Evolutionary conservation across 53 echinoderm and acorn worm genomes (phyloP).

Genomic region (Henricia sp.): DNA sequence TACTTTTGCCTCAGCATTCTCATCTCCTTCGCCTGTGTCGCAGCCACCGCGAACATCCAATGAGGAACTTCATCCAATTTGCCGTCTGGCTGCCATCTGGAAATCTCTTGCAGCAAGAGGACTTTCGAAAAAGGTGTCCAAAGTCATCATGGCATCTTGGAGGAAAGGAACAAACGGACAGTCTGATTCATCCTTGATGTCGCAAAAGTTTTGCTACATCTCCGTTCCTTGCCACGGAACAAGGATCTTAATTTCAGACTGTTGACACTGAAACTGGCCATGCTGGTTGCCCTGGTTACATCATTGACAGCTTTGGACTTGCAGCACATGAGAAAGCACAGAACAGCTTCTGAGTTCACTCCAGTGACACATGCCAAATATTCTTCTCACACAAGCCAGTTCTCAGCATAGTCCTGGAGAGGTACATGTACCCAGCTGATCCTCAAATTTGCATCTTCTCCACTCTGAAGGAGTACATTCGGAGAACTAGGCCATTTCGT

Average conservation of each 20-base stretch:
- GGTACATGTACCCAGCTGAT: too few species aligned
- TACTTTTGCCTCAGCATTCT: not conserved
- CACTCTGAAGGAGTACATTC: too few species aligned
- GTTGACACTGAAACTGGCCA: too few species aligned
- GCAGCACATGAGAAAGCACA: too few species aligned
- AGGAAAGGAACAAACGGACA: conserved; percentile 1
- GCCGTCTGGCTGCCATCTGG: conserved; percentile 24
- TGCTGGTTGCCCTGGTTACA: too few species aligned
- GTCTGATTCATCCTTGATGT: not conserved
- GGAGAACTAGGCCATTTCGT: too few species aligned
- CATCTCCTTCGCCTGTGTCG: conserved; percentile 9
- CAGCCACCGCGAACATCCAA: not conserved
- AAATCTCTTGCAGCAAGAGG: not conserved
- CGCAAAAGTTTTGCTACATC: not conserved
- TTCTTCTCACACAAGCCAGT: too few species aligned
- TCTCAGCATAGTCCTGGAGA: too few species aligned
- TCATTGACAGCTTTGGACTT: too few species aligned
- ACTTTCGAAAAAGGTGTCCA: conserved; percentile 1
- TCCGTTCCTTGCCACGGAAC: not conserved
- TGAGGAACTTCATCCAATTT: conserved; percentile 5
- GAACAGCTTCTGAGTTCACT: too few species aligned
- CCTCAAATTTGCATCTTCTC: too few species aligned
- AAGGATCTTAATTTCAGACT: not conserved
- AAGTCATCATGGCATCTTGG: conserved; percentile 30
- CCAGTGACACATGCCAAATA: too few species aligned